Base-by-base conservation (phyloP, 2,888 invertebrate species). In the Drosophila histrio region DNA sequence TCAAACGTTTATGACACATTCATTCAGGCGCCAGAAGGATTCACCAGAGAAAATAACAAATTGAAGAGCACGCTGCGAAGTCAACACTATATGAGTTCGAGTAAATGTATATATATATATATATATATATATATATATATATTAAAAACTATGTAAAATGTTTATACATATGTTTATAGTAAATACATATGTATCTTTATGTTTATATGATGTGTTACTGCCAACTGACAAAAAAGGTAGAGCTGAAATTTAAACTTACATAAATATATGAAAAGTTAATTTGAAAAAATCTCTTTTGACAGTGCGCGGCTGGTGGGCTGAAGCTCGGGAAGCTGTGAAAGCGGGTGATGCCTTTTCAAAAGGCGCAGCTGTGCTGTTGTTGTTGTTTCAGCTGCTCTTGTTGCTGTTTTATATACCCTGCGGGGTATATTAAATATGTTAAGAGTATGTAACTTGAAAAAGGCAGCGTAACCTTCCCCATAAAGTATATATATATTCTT, bases 271-370 rank as follows among this genome's bases (percentile, higher is more conserved):
- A 85, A 86, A 84, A 85, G 87, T 86, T 85, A 86, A 85, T 85
- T 85, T 85, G 75, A 84, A 85, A 86, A 85, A 84, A 85, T 85
- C 84, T 86, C 87, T 86, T 85, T 81, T 86, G 87, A 85, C 84
- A 83, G 83, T 72, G 49, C 50, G n/a, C 69, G 30, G 57, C 36
- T 46, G 56, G 43, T 22, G 65, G 28, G 30, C 28, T 9, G 46
- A 44, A 11, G 7, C 21, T 30, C 15, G 6, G 43, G 34, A 46
- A 26, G 7, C 11, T 26, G 24, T 24, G 13, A 28, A 7, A 22
- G 36, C 38, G 58, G 26, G 13, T 2, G 32, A 7, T n/a, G 30
- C 22, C 11, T 22, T 24, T 15, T 8, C 15, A 41, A 52, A 62
- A 56, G 61, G 32, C 52, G 52, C 44, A 39, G 34, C 46, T 66